These are phyloP conservation scores for Leistus spinibarbis DNA, from an alignment of 2,888 invertebrate genomes.

Conservation along the genomic window DNA sequence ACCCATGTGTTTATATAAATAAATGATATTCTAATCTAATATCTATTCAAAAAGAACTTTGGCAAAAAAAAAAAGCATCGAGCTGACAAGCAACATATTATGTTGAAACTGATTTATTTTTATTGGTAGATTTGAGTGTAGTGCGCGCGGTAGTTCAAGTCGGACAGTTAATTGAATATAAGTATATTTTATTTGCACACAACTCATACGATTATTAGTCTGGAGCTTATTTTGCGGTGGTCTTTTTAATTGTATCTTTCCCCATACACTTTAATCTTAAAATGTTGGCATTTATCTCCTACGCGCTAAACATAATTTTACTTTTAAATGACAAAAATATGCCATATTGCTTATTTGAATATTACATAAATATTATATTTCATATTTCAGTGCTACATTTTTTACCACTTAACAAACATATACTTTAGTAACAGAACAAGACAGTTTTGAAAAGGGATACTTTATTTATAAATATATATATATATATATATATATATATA, in stretches of 20 bases:
- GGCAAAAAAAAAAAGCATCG: too few relatives aligned
- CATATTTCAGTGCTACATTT: too few relatives aligned
- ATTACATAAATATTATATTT: too few relatives aligned
- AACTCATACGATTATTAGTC: neutral
- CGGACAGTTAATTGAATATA: neutral
- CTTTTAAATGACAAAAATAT: too few relatives aligned
- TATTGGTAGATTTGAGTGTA: neutral
- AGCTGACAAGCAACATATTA: neutral
- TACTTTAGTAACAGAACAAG: too few relatives aligned
- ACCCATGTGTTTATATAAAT: too few relatives aligned
- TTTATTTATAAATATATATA: neutral
- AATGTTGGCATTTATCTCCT: neutral
- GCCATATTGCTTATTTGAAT: too few relatives aligned
- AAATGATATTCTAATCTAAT: too few relatives aligned
- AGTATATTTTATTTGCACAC: neutral
- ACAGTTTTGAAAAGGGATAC: neutral
- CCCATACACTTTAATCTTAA: neutral
- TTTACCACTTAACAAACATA: too few relatives aligned
- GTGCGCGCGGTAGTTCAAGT: neutral
- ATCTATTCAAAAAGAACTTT: too few relatives aligned
- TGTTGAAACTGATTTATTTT: neutral
- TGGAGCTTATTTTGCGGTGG: neutral
- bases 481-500: too few relatives aligned
- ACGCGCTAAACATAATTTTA: too few relatives aligned
- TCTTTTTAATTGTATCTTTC: neutral